These are phyloP conservation scores for Leptodirus hochenwartii DNA, from an alignment of 2,888 invertebrate species.

Conservation along the genomic window DNA sequence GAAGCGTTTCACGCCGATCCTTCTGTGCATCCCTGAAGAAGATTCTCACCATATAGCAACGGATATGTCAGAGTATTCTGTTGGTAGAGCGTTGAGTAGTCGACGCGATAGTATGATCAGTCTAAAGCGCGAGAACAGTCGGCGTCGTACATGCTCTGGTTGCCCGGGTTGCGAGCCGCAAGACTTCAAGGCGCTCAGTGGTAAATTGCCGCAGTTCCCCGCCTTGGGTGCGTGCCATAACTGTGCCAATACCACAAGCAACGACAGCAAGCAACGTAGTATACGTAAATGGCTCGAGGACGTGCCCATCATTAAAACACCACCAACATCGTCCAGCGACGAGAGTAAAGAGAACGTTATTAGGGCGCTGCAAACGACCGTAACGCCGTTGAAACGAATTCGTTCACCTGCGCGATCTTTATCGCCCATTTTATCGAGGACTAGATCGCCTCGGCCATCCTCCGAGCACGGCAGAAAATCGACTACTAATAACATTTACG, in stretches of 20 bases:
- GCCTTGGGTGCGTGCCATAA: slow-evolving; percentile 31
- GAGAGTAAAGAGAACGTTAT: too few relatives aligned
- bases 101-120: slow-evolving; percentile 37
- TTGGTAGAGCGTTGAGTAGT: slow-evolving; percentile 23
- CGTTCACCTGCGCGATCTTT: slow-evolving; percentile 23
- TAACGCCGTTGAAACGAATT: slow-evolving; percentile 12
- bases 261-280: slow-evolving; percentile 54
- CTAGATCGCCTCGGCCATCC: slow-evolving; percentile 17
- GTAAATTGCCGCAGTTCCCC: slow-evolving; percentile 28
- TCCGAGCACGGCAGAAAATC: slow-evolving; percentile 13
- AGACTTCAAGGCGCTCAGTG: slow-evolving; percentile 18
- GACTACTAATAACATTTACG: not conserved
- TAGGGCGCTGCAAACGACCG: slow-evolving; percentile 4
- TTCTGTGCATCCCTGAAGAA: slow-evolving; percentile 71
- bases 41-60: slow-evolving; percentile 29
- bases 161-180: slow-evolving; percentile 46
- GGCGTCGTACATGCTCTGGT: slow-evolving; percentile 37
- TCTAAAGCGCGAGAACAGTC: slow-evolving; percentile 41
- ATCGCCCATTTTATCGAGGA: slow-evolving; percentile 16
- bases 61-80: slow-evolving; percentile 24
- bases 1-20: slow-evolving; percentile 60
- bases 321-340: slow-evolving; percentile 3
- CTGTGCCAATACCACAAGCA: slow-evolving; percentile 31
- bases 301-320: slow-evolving; percentile 32
- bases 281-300: slow-evolving; percentile 61